Evolutionary conservation across 2,113 vertebrate species (phyloP).

Genomic region (Dolichotis patagonum): DNA sequence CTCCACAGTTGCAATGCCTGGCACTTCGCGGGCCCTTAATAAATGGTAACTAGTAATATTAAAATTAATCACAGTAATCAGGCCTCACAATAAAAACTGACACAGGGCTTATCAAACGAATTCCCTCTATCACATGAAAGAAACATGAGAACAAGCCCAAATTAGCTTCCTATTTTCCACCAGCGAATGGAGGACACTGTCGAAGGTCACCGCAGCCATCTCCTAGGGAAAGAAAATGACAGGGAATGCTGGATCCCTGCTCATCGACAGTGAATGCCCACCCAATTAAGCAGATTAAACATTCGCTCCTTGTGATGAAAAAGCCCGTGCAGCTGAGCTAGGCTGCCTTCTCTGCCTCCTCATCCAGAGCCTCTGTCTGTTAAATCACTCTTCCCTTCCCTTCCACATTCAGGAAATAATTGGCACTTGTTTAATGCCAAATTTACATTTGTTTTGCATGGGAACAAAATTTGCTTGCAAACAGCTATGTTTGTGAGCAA

Average conservation of each 20-base stretch:
- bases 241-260: conserved; percentile 53
- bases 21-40: conserved; percentile 61
- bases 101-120: conserved; percentile 75
- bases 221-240: conserved; percentile 70
- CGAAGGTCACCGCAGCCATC: conserved; percentile 78
- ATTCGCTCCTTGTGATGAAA: conserved; percentile 77
- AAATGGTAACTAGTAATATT: conserved; percentile 74
- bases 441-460: conserved; percentile 86
- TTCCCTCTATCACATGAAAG: conserved; percentile 73
- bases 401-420: conserved; percentile 83
- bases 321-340: conserved; percentile 76
- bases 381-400: conserved; percentile 80
- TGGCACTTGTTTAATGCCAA: conserved; percentile 85
- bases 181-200: conserved; percentile 63
- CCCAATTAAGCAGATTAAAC: conserved; percentile 82
- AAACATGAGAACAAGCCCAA: conserved; percentile 81
- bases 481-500: conserved; percentile 83
- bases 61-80: conserved; percentile 82
- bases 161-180: conserved; percentile 79
- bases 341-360: conserved; percentile 65
- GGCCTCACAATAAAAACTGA: conserved; percentile 78
- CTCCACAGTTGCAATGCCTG: neutral
- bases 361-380: conserved; percentile 76
- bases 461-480: conserved; percentile 85
- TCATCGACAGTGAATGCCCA: conserved; percentile 75